Evolutionary conservation across 1,140 invertebrate genomes (phyloP), one percentile per base, ranked within the genome.

Genomic region (Bombyx mori): DNA sequence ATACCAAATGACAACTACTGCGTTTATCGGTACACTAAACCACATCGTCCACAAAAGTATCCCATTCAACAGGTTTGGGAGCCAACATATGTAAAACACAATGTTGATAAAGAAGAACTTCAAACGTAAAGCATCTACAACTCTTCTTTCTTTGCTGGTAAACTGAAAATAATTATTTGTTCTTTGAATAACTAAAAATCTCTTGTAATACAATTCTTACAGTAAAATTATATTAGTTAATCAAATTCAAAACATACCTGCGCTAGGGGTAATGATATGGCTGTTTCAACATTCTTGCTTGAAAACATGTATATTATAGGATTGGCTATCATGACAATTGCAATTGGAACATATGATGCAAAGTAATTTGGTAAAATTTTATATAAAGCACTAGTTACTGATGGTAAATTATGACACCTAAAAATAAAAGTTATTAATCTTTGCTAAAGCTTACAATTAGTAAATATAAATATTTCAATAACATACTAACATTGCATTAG

Each of bases 11-110:
- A 81, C 84, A 48, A 94, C 90, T n/a, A 95, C 90, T 8, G 91
- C 80, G 71, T 89, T 91, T 8, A 89, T 83, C 5, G 94, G 93
- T 54, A 94, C 86, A 58, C 92, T 83, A 63, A 92, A 91, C 94
- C 94, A 95, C 58, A 93, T 86, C 1, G 90, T 91, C 94, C 94
- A 95, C 6, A 96, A 70, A 8, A 95, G 73, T 52, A 94, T 75
- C 7, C 92, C 93, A 77, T 94, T 95, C 6, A 95, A 84, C 12
- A 96, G 75, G 86, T 96, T 96, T 8, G 94, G 94, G 47, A 93
- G 61, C 94, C 94, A 96, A 72, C 94, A 96, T 18, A 95, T 61
- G 71, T 94, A 95, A 79, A 95, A 96, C 3, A 92, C 93, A 1
- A 92, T 68, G 80, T 94, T 95, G 48, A 94, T 95, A 8, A 93